Base-by-base conservation (phyloP, 2,888 invertebrate genomes). In the Ceratothoa steindachneri region DNA sequence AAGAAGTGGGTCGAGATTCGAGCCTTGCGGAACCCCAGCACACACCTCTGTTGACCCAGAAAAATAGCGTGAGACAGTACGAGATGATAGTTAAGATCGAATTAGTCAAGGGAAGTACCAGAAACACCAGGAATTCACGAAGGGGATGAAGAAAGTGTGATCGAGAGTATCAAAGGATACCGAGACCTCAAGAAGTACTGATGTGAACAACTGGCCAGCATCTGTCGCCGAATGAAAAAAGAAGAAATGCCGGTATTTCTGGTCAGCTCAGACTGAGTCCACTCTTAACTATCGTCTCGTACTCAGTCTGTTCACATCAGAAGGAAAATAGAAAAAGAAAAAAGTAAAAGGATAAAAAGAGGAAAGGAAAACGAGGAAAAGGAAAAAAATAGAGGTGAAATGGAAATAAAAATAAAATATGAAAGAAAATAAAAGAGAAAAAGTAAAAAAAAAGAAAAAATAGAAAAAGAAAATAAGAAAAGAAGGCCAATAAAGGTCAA, bases 321-420 rank as follows among this genome's bases (percentile, higher is more conserved):
- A 30, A 22, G n/a, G n/a, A 19, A 60, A 30, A 60, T 5, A 24
- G 12, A 1, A 30, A 60, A 19, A 7, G 22, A 64, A 0, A 30
- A 30, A 30, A 60, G 27, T 15, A 60, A 19, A 64, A 24, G 24
- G 15, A 19, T 12, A 27, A 19, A 53, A 4, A 3, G 64, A 30
- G 27, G 27, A 60, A 60, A 60, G 19, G 28, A 30, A 60, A 64
- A 30, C n/a, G 24, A 30, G 27, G 27, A 30, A 30, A 30, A 70
- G 64, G 30, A 55, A 7, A 70, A 19, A n/a, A 60, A 64, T 24
- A 70, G 30, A 64, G 22, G 27, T 2, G 30, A n/a, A 70, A 22
- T 60, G 22, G 30, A 30, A 22, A 55, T 4, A 0, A 27, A 12
- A 64, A 60, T 28, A 30, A 27, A 55, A n/a, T 29, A 19, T 15